A percentile compares a stretch with the other conserved stretches of the same genome.
Conservation (phyloP, 2,113 vertebrate genomes). For the Corvus hawaiiensis region DNA sequence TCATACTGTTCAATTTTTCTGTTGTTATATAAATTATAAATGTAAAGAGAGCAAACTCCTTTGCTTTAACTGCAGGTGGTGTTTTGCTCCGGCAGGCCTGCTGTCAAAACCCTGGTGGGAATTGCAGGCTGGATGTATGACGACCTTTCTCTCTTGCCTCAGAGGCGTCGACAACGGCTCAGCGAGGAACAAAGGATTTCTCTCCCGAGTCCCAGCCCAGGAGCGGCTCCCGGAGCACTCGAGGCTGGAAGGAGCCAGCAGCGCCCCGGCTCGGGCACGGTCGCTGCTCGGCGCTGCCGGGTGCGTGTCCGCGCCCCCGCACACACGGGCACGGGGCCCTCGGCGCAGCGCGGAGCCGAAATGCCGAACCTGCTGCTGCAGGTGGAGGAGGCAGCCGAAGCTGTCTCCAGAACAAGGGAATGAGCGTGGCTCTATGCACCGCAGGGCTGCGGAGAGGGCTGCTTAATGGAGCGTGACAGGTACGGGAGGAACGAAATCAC, state of each 20-base stretch:
- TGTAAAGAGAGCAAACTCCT: background rate
- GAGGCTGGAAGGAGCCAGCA: background rate
- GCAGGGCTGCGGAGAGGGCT: background rate
- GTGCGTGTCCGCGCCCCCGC: rapidly evolving
- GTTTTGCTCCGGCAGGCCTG: background rate
- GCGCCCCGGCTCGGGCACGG: background rate
- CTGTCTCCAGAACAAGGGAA: background rate
- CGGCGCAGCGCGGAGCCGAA: background rate
- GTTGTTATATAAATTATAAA: slow-evolving; percentile 19
- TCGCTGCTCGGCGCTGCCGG: rapidly evolving
- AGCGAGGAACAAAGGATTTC: background rate
- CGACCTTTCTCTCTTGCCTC: background rate
- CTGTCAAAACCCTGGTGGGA: background rate
- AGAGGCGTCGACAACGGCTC: background rate
- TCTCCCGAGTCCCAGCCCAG: background rate
- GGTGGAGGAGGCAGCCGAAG: background rate
- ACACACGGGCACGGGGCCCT: rapidly evolving
- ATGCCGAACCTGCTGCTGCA: background rate
- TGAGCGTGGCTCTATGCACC: background rate
- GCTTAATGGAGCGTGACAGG: slow-evolving; percentile 36
- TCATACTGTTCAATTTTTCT: slow-evolving; percentile 42
- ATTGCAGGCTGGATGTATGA: background rate
- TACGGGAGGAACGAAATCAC: background rate
- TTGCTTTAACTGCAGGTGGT: slow-evolving; percentile 3
- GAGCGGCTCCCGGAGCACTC: rapidly evolving